Evolutionary conservation across 2,888 invertebrate species (phyloP).

Genomic region (Cancer borealis): DNA sequence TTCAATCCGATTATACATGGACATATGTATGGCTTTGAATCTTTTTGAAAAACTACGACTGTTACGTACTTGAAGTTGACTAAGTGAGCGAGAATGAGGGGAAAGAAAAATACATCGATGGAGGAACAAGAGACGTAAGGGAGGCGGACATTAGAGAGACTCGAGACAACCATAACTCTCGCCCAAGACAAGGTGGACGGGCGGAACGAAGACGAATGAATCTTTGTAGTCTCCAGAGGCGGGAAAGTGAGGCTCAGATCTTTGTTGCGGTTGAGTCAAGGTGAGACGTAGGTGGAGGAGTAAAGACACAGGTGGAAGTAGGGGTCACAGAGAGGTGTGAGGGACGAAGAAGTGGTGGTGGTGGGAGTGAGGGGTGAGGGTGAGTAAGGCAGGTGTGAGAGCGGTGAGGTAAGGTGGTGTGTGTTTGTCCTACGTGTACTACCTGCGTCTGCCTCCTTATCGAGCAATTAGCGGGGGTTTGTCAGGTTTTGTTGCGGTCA

Average conservation of each 20-base stretch:
- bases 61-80: neutral
- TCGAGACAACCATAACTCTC: constrained; percentile 10
- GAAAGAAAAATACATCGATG: neutral
- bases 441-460: constrained; percentile 4
- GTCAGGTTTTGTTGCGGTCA: constrained; percentile 39
- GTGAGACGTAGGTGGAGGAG: neutral
- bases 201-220: constrained; percentile 10
- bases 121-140: neutral
- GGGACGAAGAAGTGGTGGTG: neutral
- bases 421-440: neutral
- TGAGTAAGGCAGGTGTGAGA: neutral
- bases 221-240: neutral
- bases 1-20: neutral
- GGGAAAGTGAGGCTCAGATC: neutral
- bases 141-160: neutral
- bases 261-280: neutral
- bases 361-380: neutral
- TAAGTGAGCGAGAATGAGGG: neutral
- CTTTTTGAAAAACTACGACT: neutral
- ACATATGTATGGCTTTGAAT: neutral
- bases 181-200: constrained; percentile 22
- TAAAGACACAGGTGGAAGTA: neutral
- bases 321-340: neutral
- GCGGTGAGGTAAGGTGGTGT: neutral
- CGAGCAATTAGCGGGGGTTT: constrained; percentile 45